Percentiles rank a stretch among this genome's conserved stretches.
phyloP scores from a whole-genome alignment of 2,797 vertebrate genomes.

The Clarias fuscus region DNA sequence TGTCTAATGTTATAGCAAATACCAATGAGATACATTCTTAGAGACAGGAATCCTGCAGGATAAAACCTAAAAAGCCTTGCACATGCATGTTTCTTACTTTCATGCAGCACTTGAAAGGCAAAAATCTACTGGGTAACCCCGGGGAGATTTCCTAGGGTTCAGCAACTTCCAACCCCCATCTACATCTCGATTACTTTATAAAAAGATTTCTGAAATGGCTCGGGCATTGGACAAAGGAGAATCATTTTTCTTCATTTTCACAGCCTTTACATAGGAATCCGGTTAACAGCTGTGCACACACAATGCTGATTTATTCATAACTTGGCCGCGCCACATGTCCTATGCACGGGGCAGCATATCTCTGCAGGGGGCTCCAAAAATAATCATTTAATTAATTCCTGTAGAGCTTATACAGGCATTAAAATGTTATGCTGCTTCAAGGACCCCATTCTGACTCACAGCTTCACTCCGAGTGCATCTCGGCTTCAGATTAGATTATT shows the following conservation, averaged over 20 bases:
- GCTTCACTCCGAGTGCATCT: background rate
- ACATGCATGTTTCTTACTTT: background rate
- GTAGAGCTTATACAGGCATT: background rate
- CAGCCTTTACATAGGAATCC: conserved; percentile 5
- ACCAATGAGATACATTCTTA: background rate
- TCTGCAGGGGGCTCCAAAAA: background rate
- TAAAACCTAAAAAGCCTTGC: background rate
- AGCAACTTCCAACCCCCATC: background rate
- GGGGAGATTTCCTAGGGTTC: background rate
- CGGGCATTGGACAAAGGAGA: background rate
- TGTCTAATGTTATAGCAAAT: background rate
- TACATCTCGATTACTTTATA: background rate
- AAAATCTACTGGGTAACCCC: background rate
- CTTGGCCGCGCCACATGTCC: no score
- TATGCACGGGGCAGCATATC: background rate
- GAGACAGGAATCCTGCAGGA: background rate
- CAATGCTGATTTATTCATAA: conserved; percentile 10
- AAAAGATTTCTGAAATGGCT: background rate
- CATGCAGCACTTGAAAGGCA: background rate
- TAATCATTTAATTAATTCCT: conserved; percentile 1
- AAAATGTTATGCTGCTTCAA: background rate
- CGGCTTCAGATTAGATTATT: background rate
- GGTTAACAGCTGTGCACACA: background rate
- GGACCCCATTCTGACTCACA: conserved; percentile 3
- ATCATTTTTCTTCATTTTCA: background rate